Conservation (phyloP, 1,140 invertebrate species). For the Drosophila lini region DNA sequence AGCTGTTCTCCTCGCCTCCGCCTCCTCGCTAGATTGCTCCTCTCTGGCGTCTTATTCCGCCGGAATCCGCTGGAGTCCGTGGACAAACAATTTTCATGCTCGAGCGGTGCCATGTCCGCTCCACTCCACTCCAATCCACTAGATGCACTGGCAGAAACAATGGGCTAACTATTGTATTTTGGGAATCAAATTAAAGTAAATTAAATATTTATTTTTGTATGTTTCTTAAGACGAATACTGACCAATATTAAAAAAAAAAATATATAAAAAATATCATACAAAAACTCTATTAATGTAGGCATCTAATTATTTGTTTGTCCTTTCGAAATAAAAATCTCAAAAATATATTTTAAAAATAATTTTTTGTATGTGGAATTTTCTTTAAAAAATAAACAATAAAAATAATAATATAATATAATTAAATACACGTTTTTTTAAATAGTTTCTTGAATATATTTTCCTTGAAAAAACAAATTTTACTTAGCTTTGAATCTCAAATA, state of each 20-base stretch:
- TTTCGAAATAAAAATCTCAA: neutral
- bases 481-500: neutral
- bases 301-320: neutral
- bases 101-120: slow-evolving; percentile 37
- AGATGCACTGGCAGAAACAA: neutral
- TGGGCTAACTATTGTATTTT: neutral
- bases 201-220: neutral
- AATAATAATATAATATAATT: too few species aligned
- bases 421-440: too few species aligned
- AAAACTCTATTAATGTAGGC: neutral
- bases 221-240: neutral
- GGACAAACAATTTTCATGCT: slow-evolving; percentile 55
- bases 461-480: neutral
- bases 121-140: neutral
- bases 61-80: slow-evolving; percentile 21
- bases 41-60: slow-evolving; percentile 15
- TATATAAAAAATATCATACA: neutral
- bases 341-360: too few species aligned
- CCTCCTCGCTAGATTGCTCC: slow-evolving; percentile 25
- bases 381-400: neutral
- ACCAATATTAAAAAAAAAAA: neutral
- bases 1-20: slow-evolving; percentile 44
- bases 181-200: too few species aligned
- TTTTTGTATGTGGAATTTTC: too few species aligned
- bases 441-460: too few species aligned